Base-by-base conservation (phyloP, 2,113 vertebrate genomes). In the Menidia beryllina region DNA sequence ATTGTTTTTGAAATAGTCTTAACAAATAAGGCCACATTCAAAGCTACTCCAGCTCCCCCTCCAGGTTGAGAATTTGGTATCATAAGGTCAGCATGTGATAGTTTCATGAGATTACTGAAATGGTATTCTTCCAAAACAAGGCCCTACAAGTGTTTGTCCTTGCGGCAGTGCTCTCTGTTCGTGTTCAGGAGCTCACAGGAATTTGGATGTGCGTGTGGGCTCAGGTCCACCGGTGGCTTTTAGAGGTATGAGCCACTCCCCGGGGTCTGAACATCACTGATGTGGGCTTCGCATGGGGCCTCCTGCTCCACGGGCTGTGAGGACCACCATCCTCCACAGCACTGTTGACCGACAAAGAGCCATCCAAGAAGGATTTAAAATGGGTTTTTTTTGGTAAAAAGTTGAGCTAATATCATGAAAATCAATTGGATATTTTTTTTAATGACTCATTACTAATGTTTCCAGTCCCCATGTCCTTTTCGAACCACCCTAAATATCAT, bases 21-120 rank as follows among this genome's bases (percentile, higher is more conserved):
- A 72, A 75, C 58, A 65, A 89, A 81, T 82, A 83, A 87, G 62
- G 84, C 83, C 70, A 66, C 82, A 83, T 79, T 89, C 58, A 89
- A 68, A 61, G 82, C 79, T 38, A 30, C 54, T 60, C 69, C 71
- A 66, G 80, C 79, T 65, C 56, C 72, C 72, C 81, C 88, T 82
- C 55, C 79, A 88, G 89, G 85, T 87, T 86, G 65, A 82, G 72
- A 84, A 80, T 69, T 70, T 75, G 48, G 84, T 81, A 90, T 92
- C 89, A 92, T 92, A 86, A 72, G 85, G 85, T 81, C 75, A 73
- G 72, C 89, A 91, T 93, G 89, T 94, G 91, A 92, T 87, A 53
- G 60, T 71, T 87, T 83, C 81, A 84, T 83, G 72, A 90, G 66
- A 84, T 89, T 90, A 89, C 86, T 58, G 64, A 89, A 90, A 77